Evolutionary conservation across 2,888 invertebrate species (phyloP).

Genomic region (Machimus rusticus): DNA sequence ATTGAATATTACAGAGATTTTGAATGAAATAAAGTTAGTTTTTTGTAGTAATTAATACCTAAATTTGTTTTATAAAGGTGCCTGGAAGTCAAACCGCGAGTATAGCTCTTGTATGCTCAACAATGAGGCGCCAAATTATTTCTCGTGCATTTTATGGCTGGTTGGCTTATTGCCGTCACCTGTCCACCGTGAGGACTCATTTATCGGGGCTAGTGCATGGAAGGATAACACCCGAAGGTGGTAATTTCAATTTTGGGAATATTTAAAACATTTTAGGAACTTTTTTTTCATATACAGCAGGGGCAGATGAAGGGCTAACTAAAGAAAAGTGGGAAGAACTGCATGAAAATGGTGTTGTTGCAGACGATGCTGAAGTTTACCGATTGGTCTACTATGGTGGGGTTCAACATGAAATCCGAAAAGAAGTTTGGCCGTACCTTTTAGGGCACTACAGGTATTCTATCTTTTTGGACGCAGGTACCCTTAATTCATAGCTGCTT

Average conservation of each 20-base stretch:
- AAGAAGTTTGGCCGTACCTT: conserved; percentile 88
- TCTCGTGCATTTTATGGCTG: conserved; percentile 96
- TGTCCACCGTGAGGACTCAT: conserved; percentile 92
- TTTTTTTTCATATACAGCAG: conserved; percentile 61
- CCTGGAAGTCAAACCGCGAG: conserved; percentile 65
- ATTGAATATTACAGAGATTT: too few species aligned
- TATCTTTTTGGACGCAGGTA: not conserved
- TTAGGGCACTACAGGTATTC: conserved; percentile 78
- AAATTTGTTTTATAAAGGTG: conserved; percentile 45
- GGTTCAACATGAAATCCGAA: conserved; percentile 77
- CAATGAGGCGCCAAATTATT: conserved; percentile 93
- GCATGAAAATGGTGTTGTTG: conserved; percentile 69
- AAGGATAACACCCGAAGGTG: conserved; percentile 72
- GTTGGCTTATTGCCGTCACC: conserved; percentile 92
- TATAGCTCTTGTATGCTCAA: conserved; percentile 85
- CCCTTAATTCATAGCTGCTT: conserved; percentile 67
- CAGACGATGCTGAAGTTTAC: conserved; percentile 77
- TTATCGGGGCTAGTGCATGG: conserved; percentile 86
- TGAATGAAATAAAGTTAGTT: too few species aligned
- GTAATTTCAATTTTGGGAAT: not conserved
- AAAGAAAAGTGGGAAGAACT: conserved; percentile 77
- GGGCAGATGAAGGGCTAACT: conserved; percentile 75
- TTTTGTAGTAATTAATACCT: too few species aligned
- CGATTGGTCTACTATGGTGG: conserved; percentile 88
- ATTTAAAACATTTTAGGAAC: not conserved